Base-by-base conservation (phyloP, 2,113 vertebrate species). In the Bolborhynchus lineola region DNA sequence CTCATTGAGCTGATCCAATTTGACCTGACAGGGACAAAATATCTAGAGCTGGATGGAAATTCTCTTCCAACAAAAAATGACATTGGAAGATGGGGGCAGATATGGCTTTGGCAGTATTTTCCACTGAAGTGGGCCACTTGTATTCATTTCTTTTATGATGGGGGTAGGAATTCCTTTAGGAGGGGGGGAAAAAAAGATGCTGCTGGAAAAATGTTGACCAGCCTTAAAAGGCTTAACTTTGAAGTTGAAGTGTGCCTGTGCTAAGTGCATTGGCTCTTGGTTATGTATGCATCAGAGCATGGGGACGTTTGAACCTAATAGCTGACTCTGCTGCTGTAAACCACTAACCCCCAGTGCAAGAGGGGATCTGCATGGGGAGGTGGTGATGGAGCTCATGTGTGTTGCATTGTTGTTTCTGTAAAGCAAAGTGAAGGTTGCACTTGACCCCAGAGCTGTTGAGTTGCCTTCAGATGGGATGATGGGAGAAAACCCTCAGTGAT, bases 21-120 rank as follows among this genome's bases (percentile, higher is more conserved):
- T 96, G 92, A 95, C 91, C 88, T 95, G 96, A 94, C 93, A 96
- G 95, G 88, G 83, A 93, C 76, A 86, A 93, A 96, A 95, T 92
- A 52, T 93, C 83, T 89, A 23, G 67, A 91, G 52, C 70, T 72
- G 65, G 92, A 87, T 88, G 16, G 83, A 89, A 94, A 87, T 93
- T 93, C 50, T 90, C 41, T 94, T 63, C 74, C 93, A 88, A 91
- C 47, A 87, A 74, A 82, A 82, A 94, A 82, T 85, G 83, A 46
- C 44, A 80, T 62, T 79, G 62, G 81, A 91, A 87, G 21, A 82
- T 86, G 16, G 24, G 44, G 37, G 26, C 4, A 60, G 41, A 68
- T 53, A 55, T 6, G 14, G 50, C 55, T 90, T 94, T 10, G 35
- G 60, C 88, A 44, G 24, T 46, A 10, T 84, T 89, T 94, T 79